phyloP scores from a whole-genome alignment of 2,888 invertebrate species.

The Caenorhabditis macrosperma region DNA sequence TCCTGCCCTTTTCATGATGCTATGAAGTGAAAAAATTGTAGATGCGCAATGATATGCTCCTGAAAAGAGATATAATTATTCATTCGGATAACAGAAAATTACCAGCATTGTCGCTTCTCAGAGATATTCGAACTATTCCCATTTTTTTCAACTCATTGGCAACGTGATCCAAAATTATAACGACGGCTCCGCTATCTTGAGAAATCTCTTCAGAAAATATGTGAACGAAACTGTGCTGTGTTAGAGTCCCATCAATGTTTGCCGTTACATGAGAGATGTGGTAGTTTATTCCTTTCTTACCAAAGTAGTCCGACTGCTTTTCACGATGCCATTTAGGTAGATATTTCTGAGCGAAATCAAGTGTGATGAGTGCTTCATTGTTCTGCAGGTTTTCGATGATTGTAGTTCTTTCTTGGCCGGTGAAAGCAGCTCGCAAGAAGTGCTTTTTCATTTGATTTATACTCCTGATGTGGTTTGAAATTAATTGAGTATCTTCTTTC shows the following conservation, averaged over 20 bases:
- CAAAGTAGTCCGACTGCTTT: constrained; percentile 32
- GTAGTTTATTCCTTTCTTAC: constrained; percentile 22
- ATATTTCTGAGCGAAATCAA: constrained; percentile 44
- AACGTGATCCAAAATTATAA: too few relatives aligned
- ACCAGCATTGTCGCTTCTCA: not conserved
- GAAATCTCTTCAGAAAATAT: not conserved
- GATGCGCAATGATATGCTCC: constrained; percentile 17
- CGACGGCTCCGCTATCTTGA: too few relatives aligned
- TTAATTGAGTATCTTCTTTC: not conserved
- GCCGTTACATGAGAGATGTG: constrained; percentile 14
- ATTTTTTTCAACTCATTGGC: too few relatives aligned
- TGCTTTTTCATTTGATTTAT: constrained; percentile 22
- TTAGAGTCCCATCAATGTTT: not conserved
- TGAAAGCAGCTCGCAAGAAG: constrained; percentile 1
- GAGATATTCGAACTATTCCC: too few relatives aligned
- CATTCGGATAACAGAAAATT: not conserved
- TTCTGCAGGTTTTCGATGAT: not conserved
- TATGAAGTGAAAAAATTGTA: not conserved
- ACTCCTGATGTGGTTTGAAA: not conserved
- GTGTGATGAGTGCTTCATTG: constrained; percentile 17
- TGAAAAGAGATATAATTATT: not conserved
- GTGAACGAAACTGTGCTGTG: constrained; percentile 21
- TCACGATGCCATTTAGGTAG: constrained; percentile 14
- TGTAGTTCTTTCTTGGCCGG: not conserved
- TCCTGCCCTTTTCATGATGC: not conserved